Evolutionary conservation across 2,113 vertebrate genomes (phyloP).

Genomic region (Nerophis ophidion): DNA sequence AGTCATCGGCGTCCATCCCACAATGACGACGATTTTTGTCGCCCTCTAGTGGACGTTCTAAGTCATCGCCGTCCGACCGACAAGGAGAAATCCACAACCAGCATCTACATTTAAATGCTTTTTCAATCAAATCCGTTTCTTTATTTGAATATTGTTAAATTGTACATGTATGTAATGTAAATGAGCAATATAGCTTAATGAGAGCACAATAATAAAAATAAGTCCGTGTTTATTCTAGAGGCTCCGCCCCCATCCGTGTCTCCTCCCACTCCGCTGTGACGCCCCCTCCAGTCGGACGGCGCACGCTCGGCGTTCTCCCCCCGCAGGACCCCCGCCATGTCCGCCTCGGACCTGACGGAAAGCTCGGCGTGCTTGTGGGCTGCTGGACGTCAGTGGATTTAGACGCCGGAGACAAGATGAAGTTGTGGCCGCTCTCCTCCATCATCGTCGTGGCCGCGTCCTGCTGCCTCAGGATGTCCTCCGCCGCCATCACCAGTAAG

Average conservation of each 20-base stretch:
- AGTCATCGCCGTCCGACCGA: not conserved
- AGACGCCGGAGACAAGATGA: constrained; percentile 39
- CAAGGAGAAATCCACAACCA: no score
- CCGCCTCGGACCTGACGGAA: constrained; percentile 27
- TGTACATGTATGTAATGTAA: not conserved
- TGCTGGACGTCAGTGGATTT: not conserved
- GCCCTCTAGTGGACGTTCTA: constrained; percentile 27
- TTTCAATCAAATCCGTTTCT: no score
- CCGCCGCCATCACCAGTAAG: constrained; percentile 48
- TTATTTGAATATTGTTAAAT: not conserved
- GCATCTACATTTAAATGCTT: no score
- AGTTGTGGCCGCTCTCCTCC: constrained; percentile 34
- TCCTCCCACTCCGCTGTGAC: constrained; percentile 11
- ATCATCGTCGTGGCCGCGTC: constrained; percentile 32
- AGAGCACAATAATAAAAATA: not conserved
- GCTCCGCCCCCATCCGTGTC: constrained; percentile 3
- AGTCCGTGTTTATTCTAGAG: not conserved
- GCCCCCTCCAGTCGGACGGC: not conserved
- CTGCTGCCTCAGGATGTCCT: constrained; percentile 13
- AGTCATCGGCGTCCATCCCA: not conserved
- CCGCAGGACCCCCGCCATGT: not conserved
- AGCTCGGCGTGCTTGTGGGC: not conserved
- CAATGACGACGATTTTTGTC: constrained; percentile 2
- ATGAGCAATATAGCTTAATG: no score
- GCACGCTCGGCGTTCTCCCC: not conserved